These are phyloP conservation scores for Sminthurides bifidus DNA, from an alignment of 1,140 invertebrate genomes.

Conservation along the genomic window DNA sequence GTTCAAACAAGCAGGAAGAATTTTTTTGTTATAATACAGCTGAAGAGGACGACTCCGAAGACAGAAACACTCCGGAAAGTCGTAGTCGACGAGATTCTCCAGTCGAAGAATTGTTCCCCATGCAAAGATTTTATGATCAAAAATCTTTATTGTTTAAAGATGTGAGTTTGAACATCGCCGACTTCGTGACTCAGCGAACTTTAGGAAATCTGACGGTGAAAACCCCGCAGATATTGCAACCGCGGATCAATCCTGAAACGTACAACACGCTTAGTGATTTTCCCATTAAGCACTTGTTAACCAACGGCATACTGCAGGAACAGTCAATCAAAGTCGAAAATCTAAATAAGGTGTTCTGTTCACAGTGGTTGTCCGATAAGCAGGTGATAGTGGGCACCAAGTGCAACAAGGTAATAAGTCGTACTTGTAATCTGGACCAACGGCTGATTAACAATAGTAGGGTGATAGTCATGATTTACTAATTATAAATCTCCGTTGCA, in stretches of 20 bases:
- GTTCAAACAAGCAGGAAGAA: slow-evolving; percentile 71
- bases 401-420: slow-evolving; percentile 69
- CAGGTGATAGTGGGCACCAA: slow-evolving; percentile 93
- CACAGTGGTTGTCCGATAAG: slow-evolving; percentile 85
- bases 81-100: not conserved
- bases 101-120: too few species aligned
- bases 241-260: slow-evolving; percentile 41
- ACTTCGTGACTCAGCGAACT: slow-evolving; percentile 66
- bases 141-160: slow-evolving; percentile 46
- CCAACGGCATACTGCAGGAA: slow-evolving; percentile 76
- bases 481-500: slow-evolving; percentile 37
- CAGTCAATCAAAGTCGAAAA: slow-evolving; percentile 65
- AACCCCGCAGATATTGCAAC: slow-evolving; percentile 18
- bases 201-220: slow-evolving; percentile 43
- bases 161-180: slow-evolving; percentile 73
- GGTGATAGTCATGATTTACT: not conserved
- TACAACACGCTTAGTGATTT: slow-evolving; percentile 62
- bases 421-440: not conserved
- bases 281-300: slow-evolving; percentile 70
- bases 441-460: not conserved
- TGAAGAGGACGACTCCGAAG: slow-evolving; percentile 43
- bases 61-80: not conserved
- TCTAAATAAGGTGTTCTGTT: slow-evolving; percentile 93
- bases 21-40: slow-evolving; percentile 77
- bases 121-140: too few species aligned